phyloP scores from a whole-genome alignment of 2,888 invertebrate species.

The Orthosia gracilis region DNA sequence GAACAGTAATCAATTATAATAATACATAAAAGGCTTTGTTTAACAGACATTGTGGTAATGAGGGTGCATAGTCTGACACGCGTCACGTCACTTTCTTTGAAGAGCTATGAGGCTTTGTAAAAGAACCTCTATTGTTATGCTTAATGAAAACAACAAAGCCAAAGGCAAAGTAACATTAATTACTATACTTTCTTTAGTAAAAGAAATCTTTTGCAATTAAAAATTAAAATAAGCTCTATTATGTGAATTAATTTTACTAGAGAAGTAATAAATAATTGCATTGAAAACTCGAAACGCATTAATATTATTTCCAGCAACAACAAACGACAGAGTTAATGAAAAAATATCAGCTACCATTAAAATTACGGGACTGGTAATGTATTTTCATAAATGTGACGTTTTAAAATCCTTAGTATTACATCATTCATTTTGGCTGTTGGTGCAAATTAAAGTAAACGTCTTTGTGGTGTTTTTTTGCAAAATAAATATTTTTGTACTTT shows the following conservation, averaged over 20 bases:
- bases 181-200: not conserved
- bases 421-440: constrained; percentile 32
- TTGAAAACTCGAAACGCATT: constrained; percentile 33
- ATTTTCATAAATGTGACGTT: constrained; percentile 54
- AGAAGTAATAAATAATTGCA: constrained; percentile 36
- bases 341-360: constrained; percentile 45
- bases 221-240: not conserved
- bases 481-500: not conserved
- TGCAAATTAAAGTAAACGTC: constrained; percentile 9
- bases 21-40: constrained; percentile 16
- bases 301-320: constrained; percentile 28
- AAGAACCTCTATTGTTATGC: constrained; percentile 31
- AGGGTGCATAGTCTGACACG: constrained; percentile 13
- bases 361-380: constrained; percentile 47
- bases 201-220: not conserved
- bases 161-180: constrained; percentile 6
- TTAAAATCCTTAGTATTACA: constrained; percentile 25
- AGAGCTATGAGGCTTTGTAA: constrained; percentile 21
- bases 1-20: not conserved
- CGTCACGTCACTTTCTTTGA: constrained; percentile 46
- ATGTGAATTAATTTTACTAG: not conserved
- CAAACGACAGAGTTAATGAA: constrained; percentile 45
- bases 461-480: not conserved
- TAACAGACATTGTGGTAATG: constrained; percentile 10
- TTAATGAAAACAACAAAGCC: constrained; percentile 36